Evolutionary conservation across 37 sponge, comb jelly and placozoan species (phyloP), one percentile per base, ranked within the genome.

Genomic region (Petrosia ficiformis): DNA sequence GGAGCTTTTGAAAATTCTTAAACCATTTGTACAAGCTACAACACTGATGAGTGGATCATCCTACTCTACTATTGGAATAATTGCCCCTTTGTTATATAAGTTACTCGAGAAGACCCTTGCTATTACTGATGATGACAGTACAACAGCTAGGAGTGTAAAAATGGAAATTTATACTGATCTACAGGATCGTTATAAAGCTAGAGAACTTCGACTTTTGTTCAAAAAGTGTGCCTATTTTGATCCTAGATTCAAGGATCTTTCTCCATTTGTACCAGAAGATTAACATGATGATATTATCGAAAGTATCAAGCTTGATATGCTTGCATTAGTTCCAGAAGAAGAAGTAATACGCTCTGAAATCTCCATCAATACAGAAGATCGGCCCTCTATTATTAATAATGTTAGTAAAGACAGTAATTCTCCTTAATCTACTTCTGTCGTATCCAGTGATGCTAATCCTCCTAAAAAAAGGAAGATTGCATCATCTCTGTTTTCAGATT

Each of bases 241-340:
- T 28, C 70, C 70, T 6, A 14, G 70, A 32, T 68, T 68, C 70
- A 68, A 68, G 37, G 70, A 68, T 68, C 39, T 68, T 35, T 26
- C 4, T 32, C 37, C 70, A 11, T 68, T 68, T 68, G 37, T 68
- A 39, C 40, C 70, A 11, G 70, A 35, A 35, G 70, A 35, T 4
- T 34, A 68, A 25, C n/a, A 38, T 14, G 70, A 8, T 2, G 37
- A 28, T 68, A 38, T 68, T 68, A 38, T 39, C 4, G 70, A 64
- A 68, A 38, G 38, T 34, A 38, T 68, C 38, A 68, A 68, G 70
- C 24, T 8, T 3, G 70, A 68, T n/a, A 3, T 28, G 4, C 34
- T 68, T 35, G 70, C 29, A 11, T 6, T 32, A 10, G 36, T 28
- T 32, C n/a, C 29, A 3, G 70, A 8, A 32, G 8, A 68, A 35